Percentiles rank a stretch among this genome's conserved stretches.
phyloP scores from a whole-genome alignment of 1,140 invertebrate genomes.

The Microplitis demolitor region DNA sequence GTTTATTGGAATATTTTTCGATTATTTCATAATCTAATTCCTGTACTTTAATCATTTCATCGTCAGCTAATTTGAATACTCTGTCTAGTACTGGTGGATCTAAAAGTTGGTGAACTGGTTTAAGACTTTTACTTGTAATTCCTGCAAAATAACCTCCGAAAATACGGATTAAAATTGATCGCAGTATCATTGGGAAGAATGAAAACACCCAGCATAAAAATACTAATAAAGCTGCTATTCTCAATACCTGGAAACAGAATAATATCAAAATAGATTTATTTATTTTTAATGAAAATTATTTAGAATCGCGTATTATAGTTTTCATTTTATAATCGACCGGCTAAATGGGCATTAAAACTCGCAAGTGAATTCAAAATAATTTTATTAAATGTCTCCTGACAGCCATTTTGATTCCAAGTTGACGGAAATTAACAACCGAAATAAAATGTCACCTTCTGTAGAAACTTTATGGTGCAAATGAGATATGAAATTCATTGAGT shows the following conservation, averaged over 20 bases:
- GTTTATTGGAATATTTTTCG: constrained; percentile 61
- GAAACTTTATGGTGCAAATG: too few species aligned
- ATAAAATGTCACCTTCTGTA: background rate
- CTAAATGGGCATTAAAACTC: too few species aligned
- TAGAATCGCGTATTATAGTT: too few species aligned
- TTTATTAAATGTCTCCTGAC: too few species aligned
- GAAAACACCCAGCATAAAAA: constrained; percentile 66
- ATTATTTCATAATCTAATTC: constrained; percentile 66
- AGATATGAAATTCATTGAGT: too few species aligned
- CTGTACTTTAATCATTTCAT: constrained; percentile 68
- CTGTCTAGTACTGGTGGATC: constrained; percentile 61
- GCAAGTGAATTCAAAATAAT: too few species aligned
- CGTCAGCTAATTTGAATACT: constrained; percentile 66
- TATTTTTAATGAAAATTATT: too few species aligned
- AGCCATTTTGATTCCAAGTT: too few species aligned
- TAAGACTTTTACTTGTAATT: constrained; percentile 53
- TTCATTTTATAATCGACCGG: too few species aligned
- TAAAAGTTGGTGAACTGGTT: constrained; percentile 61
- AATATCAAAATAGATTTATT: background rate
- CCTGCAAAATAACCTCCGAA: constrained; percentile 58
- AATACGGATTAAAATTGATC: constrained; percentile 59
- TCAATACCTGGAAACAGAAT: constrained; percentile 45
- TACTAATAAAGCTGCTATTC: constrained; percentile 63
- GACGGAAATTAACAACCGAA: background rate
- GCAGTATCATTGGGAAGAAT: constrained; percentile 64